These are phyloP conservation scores for Brienomyrus longianalis DNA, from an alignment of 2,113 vertebrate species.

Conservation along the genomic window DNA sequence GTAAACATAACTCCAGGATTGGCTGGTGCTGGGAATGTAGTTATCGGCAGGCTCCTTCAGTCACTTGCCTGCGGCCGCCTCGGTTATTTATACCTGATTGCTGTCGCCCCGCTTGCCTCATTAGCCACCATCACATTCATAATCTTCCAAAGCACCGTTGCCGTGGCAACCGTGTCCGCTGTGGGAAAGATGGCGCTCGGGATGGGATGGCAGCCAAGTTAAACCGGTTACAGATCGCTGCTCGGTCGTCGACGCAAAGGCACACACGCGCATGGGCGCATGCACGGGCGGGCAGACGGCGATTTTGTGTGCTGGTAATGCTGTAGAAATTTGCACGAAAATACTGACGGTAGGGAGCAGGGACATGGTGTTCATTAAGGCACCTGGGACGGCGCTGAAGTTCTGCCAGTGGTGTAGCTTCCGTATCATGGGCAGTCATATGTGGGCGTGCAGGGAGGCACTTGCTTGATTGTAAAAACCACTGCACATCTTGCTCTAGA, in stretches of 20 bases:
- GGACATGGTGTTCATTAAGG: not conserved
- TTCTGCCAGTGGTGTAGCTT: not conserved
- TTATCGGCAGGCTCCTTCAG: not conserved
- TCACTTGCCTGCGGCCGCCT: not conserved
- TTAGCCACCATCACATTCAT: not conserved
- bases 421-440: not conserved
- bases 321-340: not conserved
- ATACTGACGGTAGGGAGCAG: not conserved
- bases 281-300: not conserved
- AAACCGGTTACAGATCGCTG: not conserved
- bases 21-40: not conserved
- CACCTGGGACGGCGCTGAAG: not conserved
- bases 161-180: slow-evolving; percentile 8
- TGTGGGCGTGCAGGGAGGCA: not conserved
- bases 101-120: not conserved
- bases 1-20: not conserved
- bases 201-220: not conserved
- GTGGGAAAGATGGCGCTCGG: not conserved
- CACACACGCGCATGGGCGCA: not conserved
- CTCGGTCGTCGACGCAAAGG: not conserved
- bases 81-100: not conserved
- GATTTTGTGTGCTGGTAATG: not conserved
- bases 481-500: not conserved
- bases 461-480: not conserved
- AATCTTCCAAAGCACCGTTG: slow-evolving; percentile 14